Base-by-base conservation (phyloP, 2,797 vertebrate species). In the Sebastes trivittatus region DNA sequence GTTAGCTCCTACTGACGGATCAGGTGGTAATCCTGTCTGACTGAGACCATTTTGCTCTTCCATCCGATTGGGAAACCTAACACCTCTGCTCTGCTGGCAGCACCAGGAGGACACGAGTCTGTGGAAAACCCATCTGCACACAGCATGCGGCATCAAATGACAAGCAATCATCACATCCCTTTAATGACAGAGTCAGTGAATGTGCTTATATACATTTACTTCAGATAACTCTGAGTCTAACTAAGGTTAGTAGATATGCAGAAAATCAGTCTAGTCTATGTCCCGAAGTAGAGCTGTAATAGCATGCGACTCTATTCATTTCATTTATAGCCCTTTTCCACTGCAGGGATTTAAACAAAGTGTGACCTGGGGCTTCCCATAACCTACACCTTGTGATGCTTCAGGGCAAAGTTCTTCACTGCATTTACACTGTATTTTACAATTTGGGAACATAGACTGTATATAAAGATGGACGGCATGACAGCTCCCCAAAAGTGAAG, bases 51-150 rank as follows among this genome's bases (percentile, higher is more conserved):
- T 84, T 71, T 69, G 49, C 77, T 78, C 60, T 22, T 75, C 70
- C 65, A 18, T 59, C 74, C 14, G 46, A 81, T 63, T 18, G 20
- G 46, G 75, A 83, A 87, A 87, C 72, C 62, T 16, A 75, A 91
- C 42, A 69, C 85, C 79, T 72, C 67, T 22, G 20, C 65, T 63
- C 36, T 36, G 32, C 59, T 72, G 77, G 52, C 76, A 34, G 27
- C n/a, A 25, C 29, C 38, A 20, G 69, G 27, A 69, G 22, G 75
- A 76, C 20, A 69, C 42, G 36, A 49, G 36, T 52, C 32, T 74
- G 64, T 72, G 71, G 68, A 79, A 77, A 71, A 80, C 68, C 69
- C 73, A 79, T 74, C 71, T 64, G 30, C 61, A 85, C 49, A 32
- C 46, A 42, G 29, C 23, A 52, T 34, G 27, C 2, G 3, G 38